A percentile compares a stretch with the other conserved stretches of the same genome.
phyloP scores from a whole-genome alignment of 2,113 vertebrate species.

The Geococcyx californianus region DNA sequence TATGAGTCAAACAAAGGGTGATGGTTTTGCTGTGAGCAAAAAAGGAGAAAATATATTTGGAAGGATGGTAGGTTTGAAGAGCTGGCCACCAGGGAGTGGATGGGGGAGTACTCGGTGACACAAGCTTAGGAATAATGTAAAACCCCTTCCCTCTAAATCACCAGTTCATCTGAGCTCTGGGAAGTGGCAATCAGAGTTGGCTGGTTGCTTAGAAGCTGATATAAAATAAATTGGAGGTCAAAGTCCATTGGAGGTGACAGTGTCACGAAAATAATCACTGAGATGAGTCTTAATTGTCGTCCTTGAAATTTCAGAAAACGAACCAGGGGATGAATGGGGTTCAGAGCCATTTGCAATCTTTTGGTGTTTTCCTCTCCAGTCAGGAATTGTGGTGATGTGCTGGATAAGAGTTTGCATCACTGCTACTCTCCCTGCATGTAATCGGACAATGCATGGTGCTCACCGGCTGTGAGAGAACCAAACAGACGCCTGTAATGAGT shows the following conservation, averaged over 20 bases:
- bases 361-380: neutral
- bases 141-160: neutral
- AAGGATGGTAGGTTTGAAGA: neutral
- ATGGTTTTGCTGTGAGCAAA: neutral
- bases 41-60: neutral
- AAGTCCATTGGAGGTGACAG: neutral
- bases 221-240: slow-evolving; percentile 1
- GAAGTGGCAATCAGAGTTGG: neutral
- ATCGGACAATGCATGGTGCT: neutral
- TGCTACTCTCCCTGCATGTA: neutral
- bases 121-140: neutral
- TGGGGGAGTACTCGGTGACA: neutral
- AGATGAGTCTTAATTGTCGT: slow-evolving; percentile 11
- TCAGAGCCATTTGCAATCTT: neutral
- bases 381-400: neutral
- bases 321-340: neutral
- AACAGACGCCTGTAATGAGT: neutral
- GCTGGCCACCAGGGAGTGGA: neutral
- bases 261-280: slow-evolving; percentile 10
- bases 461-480: neutral
- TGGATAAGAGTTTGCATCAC: neutral
- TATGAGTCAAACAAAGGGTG: neutral
- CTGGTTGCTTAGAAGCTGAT: slow-evolving; percentile 3
- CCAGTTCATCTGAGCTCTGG: neutral
- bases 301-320: slow-evolving; percentile 2